Conservation (phyloP, 2,113 vertebrate genomes). For the rat (Rattus norvegicus) region GRCr8 NC_086027.1:109410501-109411000, state of each 20-base stretch:
- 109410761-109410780: background rate
- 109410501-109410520: background rate
- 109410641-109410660: background rate
- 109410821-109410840: slow-evolving; percentile 22
- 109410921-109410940: slow-evolving; percentile 45
- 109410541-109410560: background rate
- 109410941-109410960: slow-evolving; percentile 60
- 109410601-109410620: background rate
- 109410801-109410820: slow-evolving; percentile 30
- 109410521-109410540: background rate
- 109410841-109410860: background rate
- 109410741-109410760: background rate
- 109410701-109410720: background rate
- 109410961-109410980: slow-evolving; percentile 66
- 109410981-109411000: slow-evolving; percentile 65
- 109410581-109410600: background rate
- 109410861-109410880: background rate
- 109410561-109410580: background rate
- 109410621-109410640: background rate
- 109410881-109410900: slow-evolving; percentile 63
- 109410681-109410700: background rate
- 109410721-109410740: background rate
- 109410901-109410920: slow-evolving; percentile 36
- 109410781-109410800: slow-evolving; percentile 53
- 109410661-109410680: background rate